Conservation (phyloP, 1,140 invertebrate genomes). For the Glomeris maerens region DNA sequence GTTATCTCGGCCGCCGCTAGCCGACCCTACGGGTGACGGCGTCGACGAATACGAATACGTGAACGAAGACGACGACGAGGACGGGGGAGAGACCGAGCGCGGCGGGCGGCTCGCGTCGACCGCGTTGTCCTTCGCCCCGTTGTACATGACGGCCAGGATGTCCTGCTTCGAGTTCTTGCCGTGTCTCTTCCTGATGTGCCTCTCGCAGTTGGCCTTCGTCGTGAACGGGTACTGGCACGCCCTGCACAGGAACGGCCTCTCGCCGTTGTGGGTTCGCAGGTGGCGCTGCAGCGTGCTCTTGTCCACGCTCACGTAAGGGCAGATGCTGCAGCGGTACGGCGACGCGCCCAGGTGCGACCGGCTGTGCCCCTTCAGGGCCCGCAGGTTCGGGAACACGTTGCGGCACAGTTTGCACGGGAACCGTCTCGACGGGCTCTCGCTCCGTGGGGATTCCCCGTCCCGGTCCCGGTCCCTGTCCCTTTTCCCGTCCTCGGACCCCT, state of each 20-base stretch:
- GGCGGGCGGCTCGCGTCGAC: neutral
- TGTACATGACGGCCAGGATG: slow-evolving; percentile 68
- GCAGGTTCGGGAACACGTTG: slow-evolving; percentile 69
- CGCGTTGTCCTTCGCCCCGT: slow-evolving; percentile 62
- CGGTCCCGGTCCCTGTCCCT: slow-evolving; percentile 45
- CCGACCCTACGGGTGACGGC: neutral
- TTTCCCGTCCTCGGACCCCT: slow-evolving; percentile 33
- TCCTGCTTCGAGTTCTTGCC: slow-evolving; percentile 67
- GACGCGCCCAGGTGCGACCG: slow-evolving; percentile 37
- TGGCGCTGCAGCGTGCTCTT: slow-evolving; percentile 78
- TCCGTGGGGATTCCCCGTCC: slow-evolving; percentile 70
- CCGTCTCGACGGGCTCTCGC: slow-evolving; percentile 38
- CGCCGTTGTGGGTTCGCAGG: slow-evolving; percentile 84
- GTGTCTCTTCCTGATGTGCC: slow-evolving; percentile 56
- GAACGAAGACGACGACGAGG: no score
- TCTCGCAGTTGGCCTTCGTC: slow-evolving; percentile 76
- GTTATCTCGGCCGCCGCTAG: neutral
- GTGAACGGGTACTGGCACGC: slow-evolving; percentile 92
- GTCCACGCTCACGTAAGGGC: slow-evolving; percentile 71
- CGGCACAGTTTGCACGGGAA: slow-evolving; percentile 76
- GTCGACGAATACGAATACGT: no score
- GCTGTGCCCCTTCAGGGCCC: slow-evolving; percentile 78
- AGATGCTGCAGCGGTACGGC: slow-evolving; percentile 79
- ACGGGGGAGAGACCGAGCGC: no score
- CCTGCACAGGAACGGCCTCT: slow-evolving; percentile 82